Evolutionary conservation across 2,113 vertebrate genomes (phyloP).

Genomic region (Chlorodrepanis virens): DNA sequence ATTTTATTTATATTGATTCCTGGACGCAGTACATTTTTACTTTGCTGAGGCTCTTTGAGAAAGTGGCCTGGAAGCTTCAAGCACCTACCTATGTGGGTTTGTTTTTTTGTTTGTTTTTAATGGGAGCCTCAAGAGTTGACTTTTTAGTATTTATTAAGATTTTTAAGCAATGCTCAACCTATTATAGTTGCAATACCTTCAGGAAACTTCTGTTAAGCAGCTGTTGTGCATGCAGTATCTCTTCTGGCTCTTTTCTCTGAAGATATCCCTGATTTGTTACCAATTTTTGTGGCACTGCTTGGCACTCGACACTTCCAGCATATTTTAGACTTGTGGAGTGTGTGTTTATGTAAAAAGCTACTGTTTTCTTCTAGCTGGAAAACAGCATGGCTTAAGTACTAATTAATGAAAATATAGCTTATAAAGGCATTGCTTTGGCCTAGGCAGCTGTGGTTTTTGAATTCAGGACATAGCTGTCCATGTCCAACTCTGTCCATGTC

Average conservation of each 20-base stretch:
- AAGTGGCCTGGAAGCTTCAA: neutral
- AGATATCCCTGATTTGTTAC: neutral
- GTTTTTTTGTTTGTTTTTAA: neutral
- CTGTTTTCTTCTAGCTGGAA: neutral
- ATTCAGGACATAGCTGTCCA: neutral
- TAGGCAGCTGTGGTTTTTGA: neutral
- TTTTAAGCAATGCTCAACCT: neutral
- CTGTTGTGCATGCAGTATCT: neutral
- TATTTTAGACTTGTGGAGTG: neutral
- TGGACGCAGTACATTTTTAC: neutral
- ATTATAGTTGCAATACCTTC: neutral
- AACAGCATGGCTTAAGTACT: neutral
- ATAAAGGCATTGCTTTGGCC: neutral
- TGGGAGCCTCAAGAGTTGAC: neutral
- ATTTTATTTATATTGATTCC: neutral
- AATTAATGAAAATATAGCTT: neutral
- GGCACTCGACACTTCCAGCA: neutral
- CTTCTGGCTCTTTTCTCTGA: neutral
- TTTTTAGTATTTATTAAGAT: neutral
- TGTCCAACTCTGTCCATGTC: neutral
- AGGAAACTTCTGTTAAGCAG: neutral
- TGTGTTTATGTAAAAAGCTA: neutral
- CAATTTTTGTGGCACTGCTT: neutral
- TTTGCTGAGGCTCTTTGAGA: neutral
- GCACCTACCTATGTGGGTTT: neutral